Conservation (phyloP, 2,888 invertebrate genomes). For the Neoitamus cyanurus region DNA sequence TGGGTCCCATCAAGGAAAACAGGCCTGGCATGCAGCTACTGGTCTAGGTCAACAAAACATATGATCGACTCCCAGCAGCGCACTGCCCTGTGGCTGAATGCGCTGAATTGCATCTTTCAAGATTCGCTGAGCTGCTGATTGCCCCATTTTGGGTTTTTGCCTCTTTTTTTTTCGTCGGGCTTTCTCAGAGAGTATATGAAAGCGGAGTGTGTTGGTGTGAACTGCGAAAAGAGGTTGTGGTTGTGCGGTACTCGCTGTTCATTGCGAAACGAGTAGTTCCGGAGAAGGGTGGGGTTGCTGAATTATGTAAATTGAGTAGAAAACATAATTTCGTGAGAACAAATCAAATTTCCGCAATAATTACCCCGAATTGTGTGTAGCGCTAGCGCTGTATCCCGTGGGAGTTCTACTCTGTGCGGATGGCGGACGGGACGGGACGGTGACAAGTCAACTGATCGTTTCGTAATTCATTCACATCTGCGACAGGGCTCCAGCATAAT, state of each 20-base stretch:
- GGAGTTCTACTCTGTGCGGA: not conserved
- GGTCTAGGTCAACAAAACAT: constrained; percentile 40
- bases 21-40: not conserved
- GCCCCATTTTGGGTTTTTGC: not conserved
- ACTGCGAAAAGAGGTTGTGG: not conserved
- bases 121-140: not conserved
- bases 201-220: not conserved
- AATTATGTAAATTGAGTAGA: constrained; percentile 4
- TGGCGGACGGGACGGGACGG: not conserved
- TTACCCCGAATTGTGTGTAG: not conserved
- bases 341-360: constrained; percentile 5
- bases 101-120: not conserved
- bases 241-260: not conserved
- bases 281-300: not conserved
- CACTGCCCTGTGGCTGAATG: not conserved
- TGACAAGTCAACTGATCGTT: not conserved
- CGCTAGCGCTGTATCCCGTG: not conserved
- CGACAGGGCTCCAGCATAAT: not conserved
- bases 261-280: not conserved
- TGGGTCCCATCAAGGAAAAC: not conserved
- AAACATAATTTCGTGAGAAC: not conserved
- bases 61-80: not conserved
- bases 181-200: not conserved
- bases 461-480: not conserved
- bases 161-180: not conserved